These are phyloP conservation scores for Gyrodactylus salaris DNA, from an alignment of 1,140 invertebrate genomes.

Conservation along the genomic window DNA sequence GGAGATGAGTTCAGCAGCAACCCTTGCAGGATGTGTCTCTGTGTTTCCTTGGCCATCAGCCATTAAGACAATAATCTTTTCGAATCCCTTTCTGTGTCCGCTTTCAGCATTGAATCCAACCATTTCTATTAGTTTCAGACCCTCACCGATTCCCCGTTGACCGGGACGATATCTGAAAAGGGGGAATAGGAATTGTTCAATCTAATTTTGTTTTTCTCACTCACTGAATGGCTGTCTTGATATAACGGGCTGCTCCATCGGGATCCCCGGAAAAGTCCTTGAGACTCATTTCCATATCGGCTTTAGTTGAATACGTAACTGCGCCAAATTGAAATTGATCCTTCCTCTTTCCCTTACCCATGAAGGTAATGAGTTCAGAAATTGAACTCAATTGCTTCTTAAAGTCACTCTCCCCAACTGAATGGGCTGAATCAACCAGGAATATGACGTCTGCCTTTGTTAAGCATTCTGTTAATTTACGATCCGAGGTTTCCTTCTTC, in stretches of 20 bases:
- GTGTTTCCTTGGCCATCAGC: neutral
- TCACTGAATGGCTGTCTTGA: neutral
- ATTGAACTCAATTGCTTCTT: neutral
- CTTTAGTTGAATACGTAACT: neutral
- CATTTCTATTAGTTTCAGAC: neutral
- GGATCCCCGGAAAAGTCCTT: neutral
- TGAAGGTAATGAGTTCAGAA: neutral
- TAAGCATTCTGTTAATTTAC: neutral
- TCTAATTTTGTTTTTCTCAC: neutral
- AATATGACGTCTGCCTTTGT: slow-evolving; percentile 1
- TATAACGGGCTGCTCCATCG: neutral
- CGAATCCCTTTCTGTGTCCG: neutral
- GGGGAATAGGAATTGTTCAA: neutral
- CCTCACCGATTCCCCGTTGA: neutral
- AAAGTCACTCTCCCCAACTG: neutral
- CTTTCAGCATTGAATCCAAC: neutral
- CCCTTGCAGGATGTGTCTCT: neutral
- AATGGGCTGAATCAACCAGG: neutral
- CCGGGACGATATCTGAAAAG: neutral
- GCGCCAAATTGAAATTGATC: neutral
- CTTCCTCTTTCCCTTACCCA: neutral
- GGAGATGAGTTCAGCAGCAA: neutral
- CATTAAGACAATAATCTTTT: neutral
- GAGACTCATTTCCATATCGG: slow-evolving; percentile 1
- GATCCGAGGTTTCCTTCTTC: neutral